Conservation (phyloP, 92 coral and sea anemone species). For the Palythoa heliodiscus region DNA sequence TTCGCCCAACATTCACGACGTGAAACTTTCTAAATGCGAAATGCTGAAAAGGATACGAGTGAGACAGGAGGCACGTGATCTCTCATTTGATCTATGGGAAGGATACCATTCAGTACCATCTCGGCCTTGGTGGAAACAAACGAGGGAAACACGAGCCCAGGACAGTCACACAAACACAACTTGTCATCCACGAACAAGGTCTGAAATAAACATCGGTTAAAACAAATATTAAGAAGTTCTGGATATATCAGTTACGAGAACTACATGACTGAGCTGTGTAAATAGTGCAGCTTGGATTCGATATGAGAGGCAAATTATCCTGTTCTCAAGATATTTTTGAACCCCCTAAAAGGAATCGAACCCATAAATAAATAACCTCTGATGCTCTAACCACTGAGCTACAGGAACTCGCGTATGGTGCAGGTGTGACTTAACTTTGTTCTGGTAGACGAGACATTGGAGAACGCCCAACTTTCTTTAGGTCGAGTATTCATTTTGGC, state of each 20-base stretch:
- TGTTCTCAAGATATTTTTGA: too few species aligned
- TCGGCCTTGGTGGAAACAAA: conserved; percentile 99
- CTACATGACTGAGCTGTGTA: too few species aligned
- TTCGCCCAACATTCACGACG: background rate
- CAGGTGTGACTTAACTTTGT: too few species aligned
- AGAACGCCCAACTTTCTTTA: too few species aligned
- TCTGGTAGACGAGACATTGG: too few species aligned
- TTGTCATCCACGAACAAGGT: conserved; percentile 78
- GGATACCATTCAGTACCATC: conserved; percentile 92
- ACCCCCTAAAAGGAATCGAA: too few species aligned
- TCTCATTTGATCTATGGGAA: conserved; percentile 97
- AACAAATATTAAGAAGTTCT: background rate
- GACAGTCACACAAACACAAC: conserved; percentile 95
- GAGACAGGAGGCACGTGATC: conserved; percentile 91
- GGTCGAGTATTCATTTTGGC: too few species aligned
- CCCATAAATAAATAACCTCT: too few species aligned
- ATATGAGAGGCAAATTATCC: too few species aligned
- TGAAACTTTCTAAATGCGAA: background rate
- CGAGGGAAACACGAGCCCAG: conserved; percentile 97
- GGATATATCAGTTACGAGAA: background rate
- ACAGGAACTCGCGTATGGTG: too few species aligned
- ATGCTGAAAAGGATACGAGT: conserved; percentile 76
- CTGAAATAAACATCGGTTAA: conserved; percentile 49
- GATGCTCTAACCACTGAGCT: too few species aligned
- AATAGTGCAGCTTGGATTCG: too few species aligned